Evolutionary conservation across 2,888 invertebrate species (phyloP).

Genomic region (Ophion costatus): DNA sequence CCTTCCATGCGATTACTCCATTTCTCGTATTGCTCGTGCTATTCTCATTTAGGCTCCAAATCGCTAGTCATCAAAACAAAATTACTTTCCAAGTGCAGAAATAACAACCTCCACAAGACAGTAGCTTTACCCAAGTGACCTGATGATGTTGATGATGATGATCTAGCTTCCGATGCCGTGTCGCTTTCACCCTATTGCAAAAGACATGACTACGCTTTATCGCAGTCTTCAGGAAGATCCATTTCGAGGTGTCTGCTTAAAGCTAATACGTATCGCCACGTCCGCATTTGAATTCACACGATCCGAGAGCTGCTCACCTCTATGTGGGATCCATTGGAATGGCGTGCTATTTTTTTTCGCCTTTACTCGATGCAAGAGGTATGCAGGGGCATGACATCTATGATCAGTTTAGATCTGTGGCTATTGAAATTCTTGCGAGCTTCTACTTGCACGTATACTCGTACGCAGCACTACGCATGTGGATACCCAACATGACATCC

Average conservation of each 20-base stretch:
- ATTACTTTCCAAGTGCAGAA: background rate
- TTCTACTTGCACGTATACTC: background rate
- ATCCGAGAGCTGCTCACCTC: conserved; percentile 11
- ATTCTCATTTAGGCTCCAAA: background rate
- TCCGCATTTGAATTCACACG: background rate
- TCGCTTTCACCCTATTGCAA: background rate
- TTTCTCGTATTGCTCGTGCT: background rate
- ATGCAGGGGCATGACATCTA: conserved; percentile 21
- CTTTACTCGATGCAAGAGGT: conserved; percentile 6
- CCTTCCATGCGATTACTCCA: background rate
- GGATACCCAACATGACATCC: background rate
- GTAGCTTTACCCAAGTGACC: no score
- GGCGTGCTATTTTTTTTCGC: conserved; percentile 13
- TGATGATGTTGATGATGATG: background rate
- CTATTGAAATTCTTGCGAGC: conserved; percentile 48
- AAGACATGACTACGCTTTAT: background rate
- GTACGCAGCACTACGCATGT: background rate
- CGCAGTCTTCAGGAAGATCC: background rate
- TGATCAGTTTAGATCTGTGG: conserved; percentile 36
- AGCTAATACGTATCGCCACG: background rate
- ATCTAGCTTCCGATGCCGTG: background rate
- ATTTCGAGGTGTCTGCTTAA: background rate
- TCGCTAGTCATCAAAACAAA: background rate
- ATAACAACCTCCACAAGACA: background rate
- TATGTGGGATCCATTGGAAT: conserved; percentile 8